Conservation (phyloP, 2,113 vertebrate species). For the Platycercus adscitus region DNA sequence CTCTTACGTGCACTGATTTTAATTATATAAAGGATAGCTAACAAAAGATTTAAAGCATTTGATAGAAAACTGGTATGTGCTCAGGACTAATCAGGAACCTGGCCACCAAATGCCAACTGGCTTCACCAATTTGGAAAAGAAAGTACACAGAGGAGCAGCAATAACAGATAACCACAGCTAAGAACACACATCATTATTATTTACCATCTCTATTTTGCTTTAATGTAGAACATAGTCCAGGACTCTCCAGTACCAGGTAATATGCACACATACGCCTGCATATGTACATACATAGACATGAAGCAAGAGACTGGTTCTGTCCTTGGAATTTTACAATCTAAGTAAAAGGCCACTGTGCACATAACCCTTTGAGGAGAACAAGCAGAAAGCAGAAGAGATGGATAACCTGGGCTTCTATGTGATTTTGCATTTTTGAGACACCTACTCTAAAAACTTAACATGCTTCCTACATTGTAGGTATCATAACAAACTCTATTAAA, state of each 20-base stretch:
- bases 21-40: background rate
- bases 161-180: background rate
- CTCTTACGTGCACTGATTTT: background rate
- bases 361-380: background rate
- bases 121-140: background rate
- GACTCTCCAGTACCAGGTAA: background rate
- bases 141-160: background rate
- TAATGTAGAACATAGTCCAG: background rate
- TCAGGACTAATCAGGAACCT: background rate
- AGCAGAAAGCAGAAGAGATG: background rate
- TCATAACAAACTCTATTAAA: background rate
- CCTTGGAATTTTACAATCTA: background rate
- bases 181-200: background rate
- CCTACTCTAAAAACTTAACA: background rate
- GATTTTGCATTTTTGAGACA: background rate
- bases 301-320: background rate
- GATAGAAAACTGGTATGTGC: background rate
- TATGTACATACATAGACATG: background rate
- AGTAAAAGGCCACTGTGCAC: background rate
- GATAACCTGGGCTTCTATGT: background rate
- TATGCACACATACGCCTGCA: background rate
- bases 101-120: background rate
- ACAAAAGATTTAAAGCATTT: background rate
- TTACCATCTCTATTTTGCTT: background rate
- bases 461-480: background rate